phyloP scores from a whole-genome alignment of 2,888 invertebrate genomes.

The Diachrysia chrysitis region DNA sequence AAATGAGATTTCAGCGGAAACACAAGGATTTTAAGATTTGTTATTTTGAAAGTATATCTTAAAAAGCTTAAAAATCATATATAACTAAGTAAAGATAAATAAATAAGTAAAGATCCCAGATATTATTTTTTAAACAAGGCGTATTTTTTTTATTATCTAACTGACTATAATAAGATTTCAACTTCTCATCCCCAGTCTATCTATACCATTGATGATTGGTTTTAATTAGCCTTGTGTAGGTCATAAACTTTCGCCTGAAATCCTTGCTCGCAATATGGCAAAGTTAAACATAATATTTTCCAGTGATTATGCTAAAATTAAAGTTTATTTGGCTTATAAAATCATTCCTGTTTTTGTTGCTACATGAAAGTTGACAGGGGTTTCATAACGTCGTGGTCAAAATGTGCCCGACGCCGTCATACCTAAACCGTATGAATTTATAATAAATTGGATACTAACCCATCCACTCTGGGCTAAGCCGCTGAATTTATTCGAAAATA shows the following conservation, averaged over 20 bases:
- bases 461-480: conserved; percentile 53
- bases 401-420: conserved; percentile 30
- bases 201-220: too few relatives aligned
- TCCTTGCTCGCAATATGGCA: background rate
- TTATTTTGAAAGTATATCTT: background rate
- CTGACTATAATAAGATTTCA: too few relatives aligned
- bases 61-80: background rate
- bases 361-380: conserved; percentile 10
- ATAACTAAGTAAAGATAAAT: too few relatives aligned
- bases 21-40: background rate
- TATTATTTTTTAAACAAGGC: too few relatives aligned
- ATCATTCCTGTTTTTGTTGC: conserved; percentile 11
- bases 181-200: too few relatives aligned
- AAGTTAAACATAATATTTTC: background rate
- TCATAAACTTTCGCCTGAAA: background rate
- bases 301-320: background rate
- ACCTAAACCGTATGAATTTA: conserved; percentile 70
- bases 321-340: background rate
- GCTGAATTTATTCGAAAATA: conserved; percentile 66
- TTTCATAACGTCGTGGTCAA: conserved; percentile 27
- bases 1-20: background rate
- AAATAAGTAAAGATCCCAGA: too few relatives aligned
- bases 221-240: background rate
- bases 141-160: too few relatives aligned
- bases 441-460: conserved; percentile 71